phyloP scores from a whole-genome alignment of 2,888 invertebrate species.

The Tolmerus cingulatus region DNA sequence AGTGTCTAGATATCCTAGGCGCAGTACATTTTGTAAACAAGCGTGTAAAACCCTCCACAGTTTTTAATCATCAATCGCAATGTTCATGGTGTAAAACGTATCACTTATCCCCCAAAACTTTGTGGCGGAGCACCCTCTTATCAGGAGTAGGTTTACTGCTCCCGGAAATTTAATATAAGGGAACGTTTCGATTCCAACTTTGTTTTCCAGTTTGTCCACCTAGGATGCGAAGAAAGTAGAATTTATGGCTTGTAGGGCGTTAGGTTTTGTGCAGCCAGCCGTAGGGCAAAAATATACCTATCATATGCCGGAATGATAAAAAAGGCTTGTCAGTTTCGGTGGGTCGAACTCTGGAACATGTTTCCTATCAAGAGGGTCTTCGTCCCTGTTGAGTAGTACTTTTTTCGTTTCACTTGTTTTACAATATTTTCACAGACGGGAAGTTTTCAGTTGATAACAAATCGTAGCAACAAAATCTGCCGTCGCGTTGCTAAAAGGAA shows the following conservation, averaged over 20 bases:
- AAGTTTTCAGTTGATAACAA: background rate
- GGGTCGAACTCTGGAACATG: background rate
- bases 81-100: background rate
- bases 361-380: background rate
- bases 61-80: background rate
- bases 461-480: slow-evolving; percentile 32
- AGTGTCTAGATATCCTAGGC: background rate
- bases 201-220: background rate
- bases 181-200: background rate
- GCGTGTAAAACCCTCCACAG: background rate
- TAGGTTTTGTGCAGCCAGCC: background rate
- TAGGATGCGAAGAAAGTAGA: background rate
- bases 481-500: background rate
- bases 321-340: background rate
- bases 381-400: background rate
- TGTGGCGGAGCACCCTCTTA: background rate
- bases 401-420: slow-evolving; percentile 19
- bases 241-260: background rate
- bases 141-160: background rate
- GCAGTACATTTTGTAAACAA: background rate
- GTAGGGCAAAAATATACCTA: background rate
- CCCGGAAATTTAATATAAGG: background rate
- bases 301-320: slow-evolving; percentile 12
- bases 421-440: slow-evolving; percentile 6
- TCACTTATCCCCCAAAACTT: background rate